phyloP scores from a whole-genome alignment of 2,113 vertebrate genomes.

The Stegostoma tigrinum region DNA sequence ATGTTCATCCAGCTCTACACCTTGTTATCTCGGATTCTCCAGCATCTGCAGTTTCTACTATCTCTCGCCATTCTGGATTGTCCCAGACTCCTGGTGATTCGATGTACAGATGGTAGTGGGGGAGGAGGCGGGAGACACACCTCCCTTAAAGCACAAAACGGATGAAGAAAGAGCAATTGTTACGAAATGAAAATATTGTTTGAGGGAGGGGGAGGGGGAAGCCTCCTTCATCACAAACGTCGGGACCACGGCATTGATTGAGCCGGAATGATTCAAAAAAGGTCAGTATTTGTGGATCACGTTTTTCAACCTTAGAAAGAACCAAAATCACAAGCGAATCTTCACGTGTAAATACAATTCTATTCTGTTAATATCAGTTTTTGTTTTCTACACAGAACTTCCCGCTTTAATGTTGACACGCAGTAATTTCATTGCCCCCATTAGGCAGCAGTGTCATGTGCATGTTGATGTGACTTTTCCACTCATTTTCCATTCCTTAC shows the following conservation, averaged over 20 bases:
- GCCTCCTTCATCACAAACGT: not conserved
- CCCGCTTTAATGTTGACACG: not conserved
- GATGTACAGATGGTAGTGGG: not conserved
- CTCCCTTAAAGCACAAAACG: not conserved
- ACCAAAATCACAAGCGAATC: not conserved
- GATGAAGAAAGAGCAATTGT: slow-evolving; percentile 5
- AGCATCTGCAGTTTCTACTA: no score
- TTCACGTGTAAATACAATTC: not conserved
- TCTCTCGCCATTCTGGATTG: not conserved
- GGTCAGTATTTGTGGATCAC: not conserved
- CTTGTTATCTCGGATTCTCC: no score
- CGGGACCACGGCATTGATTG: not conserved
- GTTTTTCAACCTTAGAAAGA: not conserved
- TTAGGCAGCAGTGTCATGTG: not conserved
- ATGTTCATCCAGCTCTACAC: no score
- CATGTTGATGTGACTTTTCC: not conserved
- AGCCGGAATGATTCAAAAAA: not conserved
- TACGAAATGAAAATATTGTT: slow-evolving; percentile 1
- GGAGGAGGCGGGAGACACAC: not conserved
- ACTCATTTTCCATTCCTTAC: not conserved
- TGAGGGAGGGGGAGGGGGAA: not conserved
- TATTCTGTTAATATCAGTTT: not conserved
- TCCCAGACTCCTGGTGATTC: no score
- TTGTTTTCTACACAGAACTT: not conserved
- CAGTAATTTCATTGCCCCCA: not conserved